Percentiles rank a stretch among this genome's conserved stretches.
Evolutionary conservation across 37 sponge, comb jelly and placozoan species (phyloP).

Genomic region (Diacarnus erythraeanus): DNA sequence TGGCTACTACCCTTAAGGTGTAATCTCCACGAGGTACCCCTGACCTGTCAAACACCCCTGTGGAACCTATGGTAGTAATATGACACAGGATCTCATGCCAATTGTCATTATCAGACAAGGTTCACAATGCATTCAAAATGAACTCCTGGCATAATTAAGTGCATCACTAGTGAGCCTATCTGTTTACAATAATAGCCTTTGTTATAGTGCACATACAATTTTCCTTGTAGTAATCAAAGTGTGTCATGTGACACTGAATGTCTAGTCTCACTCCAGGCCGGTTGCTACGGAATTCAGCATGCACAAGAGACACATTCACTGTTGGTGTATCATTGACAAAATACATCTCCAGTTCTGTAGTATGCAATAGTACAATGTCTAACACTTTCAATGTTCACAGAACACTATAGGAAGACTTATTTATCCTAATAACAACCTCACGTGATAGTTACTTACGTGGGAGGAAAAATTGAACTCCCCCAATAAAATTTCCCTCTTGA

Average conservation of each 20-base stretch:
- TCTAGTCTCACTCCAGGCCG: neutral
- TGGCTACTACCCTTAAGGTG: conserved; percentile 8
- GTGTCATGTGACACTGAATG: conserved; percentile 11
- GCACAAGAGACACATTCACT: neutral
- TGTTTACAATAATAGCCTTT: too few species aligned
- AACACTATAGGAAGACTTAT: too few species aligned
- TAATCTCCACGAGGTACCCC: conserved; percentile 4
- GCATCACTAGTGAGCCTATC: neutral
- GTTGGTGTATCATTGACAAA: conserved; percentile 12
- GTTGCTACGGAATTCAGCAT: neutral
- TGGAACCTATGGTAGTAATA: neutral
- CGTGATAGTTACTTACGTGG: neutral
- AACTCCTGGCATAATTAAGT: too few species aligned
- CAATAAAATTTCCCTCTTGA: neutral
- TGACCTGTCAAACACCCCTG: neutral
- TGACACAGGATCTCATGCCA: neutral
- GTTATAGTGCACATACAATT: neutral
- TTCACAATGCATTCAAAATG: too few species aligned
- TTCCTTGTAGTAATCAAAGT: neutral
- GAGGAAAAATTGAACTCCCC: neutral
- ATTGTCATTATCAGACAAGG: too few species aligned
- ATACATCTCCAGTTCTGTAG: neutral
- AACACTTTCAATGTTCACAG: too few species aligned
- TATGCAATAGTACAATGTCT: neutral
- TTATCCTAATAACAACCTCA: too few species aligned